Evolutionary conservation across 37 sponge, comb jelly and placozoan genomes (phyloP), one percentile per base, ranked within the genome.

Genomic region (Diacarnus erythraeanus): DNA sequence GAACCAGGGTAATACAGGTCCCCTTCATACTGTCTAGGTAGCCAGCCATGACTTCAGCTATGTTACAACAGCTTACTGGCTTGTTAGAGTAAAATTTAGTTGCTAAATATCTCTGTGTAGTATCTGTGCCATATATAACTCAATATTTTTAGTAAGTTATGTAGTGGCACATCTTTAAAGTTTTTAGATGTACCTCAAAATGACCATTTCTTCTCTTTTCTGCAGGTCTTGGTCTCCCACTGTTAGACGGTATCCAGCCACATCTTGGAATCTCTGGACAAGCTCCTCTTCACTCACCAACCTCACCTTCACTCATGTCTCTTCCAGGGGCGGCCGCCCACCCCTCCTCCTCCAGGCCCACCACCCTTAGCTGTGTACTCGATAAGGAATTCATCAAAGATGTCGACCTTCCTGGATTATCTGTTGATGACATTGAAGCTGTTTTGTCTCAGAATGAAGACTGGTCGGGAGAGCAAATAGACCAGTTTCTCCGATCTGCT

Each of bases 401-500:
- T 22, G 59, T 85, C n/a, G 86, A 80, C 25, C 83, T 82, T 0
- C 88, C 88, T 18, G 83, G 65, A 4, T 64, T 77, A 22, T 71
- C 73, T 10, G 73, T 59, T 15, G 83, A 88, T 2, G 83, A 88
- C 38, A 76, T 88, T 1, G 83, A 88, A n/a, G 72, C 83, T 18
- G 72, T 88, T 35, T 54, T 88, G 30, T 77, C 77, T 21, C 72
- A 88, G 56, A 80, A 76, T 57, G 37, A 74, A 9, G 59, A 82
- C 36, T 87, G 87, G 87, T 81, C 82, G 56, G 87, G 77, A 21
- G 88, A 82, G 30, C 88, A 87, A 36, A 51, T 81, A 35, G 69
- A 80, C 37, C 58, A 75, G 25, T 80, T 79, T 41, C 54, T 86
- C 9, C 74, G 43, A 23, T 73, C 73, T 64, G 79, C 86, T 25